A percentile compares a stretch with the other conserved stretches of the same genome.
These are phyloP conservation scores for Polydrusus pterygomalis DNA, from an alignment of 2,888 invertebrate genomes.

Conservation along the genomic window DNA sequence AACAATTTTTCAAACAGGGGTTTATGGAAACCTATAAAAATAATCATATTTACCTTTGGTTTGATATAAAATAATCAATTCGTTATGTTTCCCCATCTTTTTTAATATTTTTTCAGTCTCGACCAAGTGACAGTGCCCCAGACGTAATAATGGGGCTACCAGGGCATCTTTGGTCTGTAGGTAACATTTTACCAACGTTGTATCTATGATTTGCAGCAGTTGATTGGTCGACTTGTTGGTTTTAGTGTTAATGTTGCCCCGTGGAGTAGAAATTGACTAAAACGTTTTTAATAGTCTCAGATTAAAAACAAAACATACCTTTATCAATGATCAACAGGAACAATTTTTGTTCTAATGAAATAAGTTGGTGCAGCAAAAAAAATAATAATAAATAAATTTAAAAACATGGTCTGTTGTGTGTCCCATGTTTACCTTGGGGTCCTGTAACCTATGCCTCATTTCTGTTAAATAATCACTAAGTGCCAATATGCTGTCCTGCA, in stretches of 20 bases:
- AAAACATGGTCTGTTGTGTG: too few species aligned
- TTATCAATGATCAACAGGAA: too few species aligned
- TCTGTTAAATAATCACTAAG: conserved; percentile 93
- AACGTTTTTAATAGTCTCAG: conserved; percentile 34
- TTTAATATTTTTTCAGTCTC: conserved; percentile 94
- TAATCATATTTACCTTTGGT: conserved; percentile 76
- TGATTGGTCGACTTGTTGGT: conserved; percentile 76
- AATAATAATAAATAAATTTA: too few species aligned
- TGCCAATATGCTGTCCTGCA: conserved; percentile 91
- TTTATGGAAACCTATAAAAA: too few species aligned
- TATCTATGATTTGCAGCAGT: conserved; percentile 94
- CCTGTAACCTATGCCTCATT: conserved; percentile 77
- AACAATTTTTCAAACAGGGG: too few species aligned
- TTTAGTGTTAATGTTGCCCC: conserved; percentile 70
- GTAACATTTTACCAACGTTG: conserved; percentile 97
- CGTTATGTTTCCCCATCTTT: conserved; percentile 91
- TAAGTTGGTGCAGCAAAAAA: too few species aligned
- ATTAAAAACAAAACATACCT: too few species aligned
- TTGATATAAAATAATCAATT: conserved; percentile 96
- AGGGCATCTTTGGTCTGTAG: conserved; percentile 97
- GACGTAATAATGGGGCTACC: conserved; percentile 91
- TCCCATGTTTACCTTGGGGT: conserved; percentile 34
- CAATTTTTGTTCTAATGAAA: too few species aligned
- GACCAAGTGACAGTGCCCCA: conserved; percentile 94
- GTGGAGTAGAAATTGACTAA: conserved; percentile 65